Base-by-base conservation (phyloP, 1,140 invertebrate species). In the Drosophila kikkawai region DNA sequence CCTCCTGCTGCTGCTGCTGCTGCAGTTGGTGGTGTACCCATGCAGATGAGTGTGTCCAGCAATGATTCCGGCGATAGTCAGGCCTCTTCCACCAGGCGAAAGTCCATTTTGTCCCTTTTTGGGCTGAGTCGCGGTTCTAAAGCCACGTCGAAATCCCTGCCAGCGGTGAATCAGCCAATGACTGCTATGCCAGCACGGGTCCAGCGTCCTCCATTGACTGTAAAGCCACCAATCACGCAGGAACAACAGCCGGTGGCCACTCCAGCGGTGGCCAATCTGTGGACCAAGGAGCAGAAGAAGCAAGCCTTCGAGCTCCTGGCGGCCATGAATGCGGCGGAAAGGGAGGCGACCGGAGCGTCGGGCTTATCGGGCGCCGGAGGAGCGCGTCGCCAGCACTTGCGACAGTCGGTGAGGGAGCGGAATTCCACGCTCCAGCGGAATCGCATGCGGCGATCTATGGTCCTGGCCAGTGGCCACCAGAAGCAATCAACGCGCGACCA, bases 221-320 rank as follows among this genome's bases (percentile, higher is more conserved):
- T 58, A 0, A 87, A 80, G 51, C 48, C 57, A 59, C 84, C 80
- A 15, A 19, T 48, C 0, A 69, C 71, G 8, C 85, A 55, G 26
- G 60, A 68, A n/a, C 70, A 55, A 17, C 26, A 51, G 32, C 32
- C 67, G 17, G 29, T 92, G 11, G 51, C 80, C 36, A 91, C 75
- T 29, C 81, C 51, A 17, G 17, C 69, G 15, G 32, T 92, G 22
- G 69, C 83, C 36, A 91, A 79, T 32, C 81, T 85, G 29, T 94
- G 93, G 93, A 93, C 93, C 34, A 91, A 92, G 57, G 93, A 94
- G 70, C 92, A 91, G 48, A 94, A 94, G 68, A 93, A 92, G 19
- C 88, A 93, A 19, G 93, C 93, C 4, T 94, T 94, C 74, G 92
- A 93, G 64, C 79, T 94, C 69, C 74, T 94, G 53, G 84, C 93